Conservation (phyloP, 2,797 vertebrate genomes). For the Okamejei kenojei region DNA sequence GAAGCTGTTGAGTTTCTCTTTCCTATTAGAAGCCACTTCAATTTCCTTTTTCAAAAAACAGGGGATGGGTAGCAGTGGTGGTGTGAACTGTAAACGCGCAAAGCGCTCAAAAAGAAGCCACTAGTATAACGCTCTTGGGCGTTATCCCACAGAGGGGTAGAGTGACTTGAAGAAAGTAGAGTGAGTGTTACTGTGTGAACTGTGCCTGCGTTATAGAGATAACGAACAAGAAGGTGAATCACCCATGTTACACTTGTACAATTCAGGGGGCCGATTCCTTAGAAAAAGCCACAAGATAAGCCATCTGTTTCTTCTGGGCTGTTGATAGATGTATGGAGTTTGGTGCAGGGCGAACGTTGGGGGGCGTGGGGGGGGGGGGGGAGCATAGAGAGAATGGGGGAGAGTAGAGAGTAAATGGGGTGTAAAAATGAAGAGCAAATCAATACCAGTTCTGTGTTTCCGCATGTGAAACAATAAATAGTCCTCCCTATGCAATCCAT, state of each 20-base stretch:
- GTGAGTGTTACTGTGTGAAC: not conserved
- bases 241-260: not conserved
- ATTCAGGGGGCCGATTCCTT: not conserved
- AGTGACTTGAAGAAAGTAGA: too few species aligned
- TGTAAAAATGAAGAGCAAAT: not conserved
- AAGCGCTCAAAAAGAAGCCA: not conserved
- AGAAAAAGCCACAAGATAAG: not conserved
- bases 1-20: not conserved
- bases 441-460: conserved; percentile 11
- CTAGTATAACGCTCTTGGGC: not conserved
- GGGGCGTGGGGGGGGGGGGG: not conserved
- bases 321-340: not conserved
- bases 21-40: not conserved
- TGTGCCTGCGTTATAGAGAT: not conserved
- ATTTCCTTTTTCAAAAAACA: conserved; percentile 3
- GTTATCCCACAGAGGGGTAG: not conserved
- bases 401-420: not conserved
- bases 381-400: not conserved
- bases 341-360: not conserved
- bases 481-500: not conserved
- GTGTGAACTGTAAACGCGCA: not conserved
- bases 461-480: conserved; percentile 16
- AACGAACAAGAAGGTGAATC: not conserved
- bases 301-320: not conserved
- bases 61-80: not conserved